Evolutionary conservation across 2,888 invertebrate species (phyloP).

Genomic region (Geotrupes spiniger): DNA sequence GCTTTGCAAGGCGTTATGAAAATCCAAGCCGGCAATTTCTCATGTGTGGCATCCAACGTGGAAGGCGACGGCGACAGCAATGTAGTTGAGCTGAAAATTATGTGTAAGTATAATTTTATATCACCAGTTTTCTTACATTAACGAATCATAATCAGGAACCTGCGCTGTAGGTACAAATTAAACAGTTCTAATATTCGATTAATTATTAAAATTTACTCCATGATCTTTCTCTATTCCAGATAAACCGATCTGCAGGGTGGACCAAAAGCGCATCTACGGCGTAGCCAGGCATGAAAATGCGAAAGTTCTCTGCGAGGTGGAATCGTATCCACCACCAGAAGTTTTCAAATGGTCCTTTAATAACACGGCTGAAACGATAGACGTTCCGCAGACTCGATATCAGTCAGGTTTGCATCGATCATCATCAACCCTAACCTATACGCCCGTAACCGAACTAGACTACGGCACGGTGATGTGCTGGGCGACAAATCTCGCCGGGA

Average conservation of each 20-base stretch:
- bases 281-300: conserved; percentile 80
- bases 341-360: conserved; percentile 88
- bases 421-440: conserved; percentile 70
- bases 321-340: conserved; percentile 78
- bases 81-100: conserved; percentile 77
- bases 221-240: conserved; percentile 64
- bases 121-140: no score
- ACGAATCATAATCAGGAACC: no score
- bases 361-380: conserved; percentile 78
- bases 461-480: conserved; percentile 75
- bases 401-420: conserved; percentile 53
- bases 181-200: no score
- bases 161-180: no score
- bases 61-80: conserved; percentile 88
- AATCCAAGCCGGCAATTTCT: conserved; percentile 82
- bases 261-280: conserved; percentile 76
- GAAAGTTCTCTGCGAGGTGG: conserved; percentile 77
- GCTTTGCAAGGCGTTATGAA: conserved; percentile 78
- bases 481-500: conserved; percentile 69
- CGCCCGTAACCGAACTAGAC: conserved; percentile 71
- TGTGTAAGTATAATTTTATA: conserved; percentile 76
- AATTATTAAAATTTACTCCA: no score
- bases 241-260: conserved; percentile 76
- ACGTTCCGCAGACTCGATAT: conserved; percentile 70
- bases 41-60: conserved; percentile 86